Evolutionary conservation across 2,113 vertebrate genomes (phyloP), one percentile per base, ranked within the genome.

Genomic region (Bungarus multicinctus): DNA sequence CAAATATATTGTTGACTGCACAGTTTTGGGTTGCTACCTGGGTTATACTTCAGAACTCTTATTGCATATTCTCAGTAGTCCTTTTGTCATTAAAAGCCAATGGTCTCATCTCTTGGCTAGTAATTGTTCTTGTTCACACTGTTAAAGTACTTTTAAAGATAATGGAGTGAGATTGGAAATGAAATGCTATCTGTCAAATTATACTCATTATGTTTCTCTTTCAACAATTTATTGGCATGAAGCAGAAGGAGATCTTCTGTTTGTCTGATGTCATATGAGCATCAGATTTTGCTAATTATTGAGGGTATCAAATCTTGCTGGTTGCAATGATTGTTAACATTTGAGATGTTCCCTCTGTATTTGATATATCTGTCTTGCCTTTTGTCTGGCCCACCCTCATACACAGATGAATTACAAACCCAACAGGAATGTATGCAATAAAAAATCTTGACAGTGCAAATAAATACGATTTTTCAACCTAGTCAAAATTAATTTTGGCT

Each of bases 1-100:
- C 94, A 94, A 98, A 95, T 98, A 97, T 97, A 98, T 97, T 98
- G 97, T 94, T 91, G 91, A 91, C 93, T 94, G 94, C 96, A 96
- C 96, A 97, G 95, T 97, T 95, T 94, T 97, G 95, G 96, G 96
- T 95, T 95, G 95, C 96, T 94, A 97, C 98, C 97, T 98, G 98
- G 98, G 97, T 93, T 98, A 94, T 93, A 12, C 96, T 91, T 97
- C 96, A 97, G 93, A 96, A 96, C 54, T 97, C 97, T 69, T 69
- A 14, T 14, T 69, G 97, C 98, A 97, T 98, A 97, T 93, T 94
- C 92, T 91, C 94, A 93, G 93, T 92, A 97, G 95, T 97, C 94
- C 89, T 94, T 0, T 97, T 96, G 96, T 95, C 96, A 89, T 94
- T 43, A 94, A 27, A 91, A 97, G 95, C 88, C 95, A 95, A 94